Base-by-base conservation (phyloP, 2,888 invertebrate species). In the Margaritifera margaritifera region DNA sequence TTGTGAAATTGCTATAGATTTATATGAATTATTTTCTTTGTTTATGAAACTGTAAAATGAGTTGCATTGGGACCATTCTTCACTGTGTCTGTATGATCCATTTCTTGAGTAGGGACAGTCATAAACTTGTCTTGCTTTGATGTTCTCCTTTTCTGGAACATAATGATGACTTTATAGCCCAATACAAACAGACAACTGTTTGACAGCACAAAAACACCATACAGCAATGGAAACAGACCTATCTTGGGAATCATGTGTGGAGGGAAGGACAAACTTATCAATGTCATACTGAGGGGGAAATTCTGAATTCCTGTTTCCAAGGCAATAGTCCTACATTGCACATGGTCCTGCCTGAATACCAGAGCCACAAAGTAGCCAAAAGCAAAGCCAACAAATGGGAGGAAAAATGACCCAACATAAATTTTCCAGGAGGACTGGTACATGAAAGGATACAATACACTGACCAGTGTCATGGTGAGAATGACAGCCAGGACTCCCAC, bases 271-370 rank as follows among this genome's bases (percentile, higher is more conserved):
- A 87, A 68, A 15, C 82, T 78, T 18, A 86, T 75, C 31, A 87
- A 74, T 6, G 86, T 86, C 71, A 87, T 79, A 20, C 86, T 85
- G 27, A 86, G 74, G 0, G 84, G 85, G 55, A 86, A 86, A 68
- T 87, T 87, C 62, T 87, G 86, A 42, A 86, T 81, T 18, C 87
- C 85, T 1, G 84, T 84, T 71, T 87, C 87, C 57, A 87, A 77
- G 60, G 84, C 83, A 52, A 87, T 80, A 5, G 87, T 86, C 61
- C 84, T 67, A n/a, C 84, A 62, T 15, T 71, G 76, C 8, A 60
- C 71, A 0, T 70, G 67, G 53, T 78, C 72, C 72, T 81, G 78
- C 6, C 83, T 70, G 59, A 75, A 81, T 11, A 85, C 31, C 62
- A 69, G 71, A 0, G 81, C 80, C 6, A 83, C 74, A 6, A 75